Conservation (phyloP, 2,888 invertebrate genomes). For the Entomobrya multifasciata region DNA sequence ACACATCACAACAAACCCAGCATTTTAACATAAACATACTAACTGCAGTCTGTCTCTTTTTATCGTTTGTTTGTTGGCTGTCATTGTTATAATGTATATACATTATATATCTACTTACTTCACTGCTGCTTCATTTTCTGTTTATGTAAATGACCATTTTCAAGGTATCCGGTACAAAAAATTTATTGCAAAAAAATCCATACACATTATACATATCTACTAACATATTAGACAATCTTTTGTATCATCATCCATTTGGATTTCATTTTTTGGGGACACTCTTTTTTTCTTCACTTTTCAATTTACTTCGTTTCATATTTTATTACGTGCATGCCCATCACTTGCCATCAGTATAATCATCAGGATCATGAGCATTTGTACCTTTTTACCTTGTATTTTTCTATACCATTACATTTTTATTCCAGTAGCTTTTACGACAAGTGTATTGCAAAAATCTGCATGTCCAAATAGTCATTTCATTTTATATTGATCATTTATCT, state of each 20-base stretch:
- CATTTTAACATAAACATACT: no score
- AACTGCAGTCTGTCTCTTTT: not conserved
- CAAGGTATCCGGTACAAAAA: conserved; percentile 24
- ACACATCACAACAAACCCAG: conserved; percentile 12
- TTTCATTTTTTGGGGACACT: conserved; percentile 21
- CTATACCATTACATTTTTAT: no score
- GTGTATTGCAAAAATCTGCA: not conserved
- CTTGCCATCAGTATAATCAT: not conserved
- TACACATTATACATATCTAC: not conserved
- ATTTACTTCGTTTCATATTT: conserved; percentile 14
- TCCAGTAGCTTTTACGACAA: conserved; percentile 28
- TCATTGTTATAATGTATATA: conserved; percentile 1
- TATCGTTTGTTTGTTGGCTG: not conserved
- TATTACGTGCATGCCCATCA: conserved; percentile 22
- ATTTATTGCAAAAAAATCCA: not conserved
- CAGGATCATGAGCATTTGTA: not conserved
- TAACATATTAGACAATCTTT: not conserved
- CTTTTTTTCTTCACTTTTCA: conserved; percentile 28
- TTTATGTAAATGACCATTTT: conserved; percentile 56
- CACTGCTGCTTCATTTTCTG: not conserved
- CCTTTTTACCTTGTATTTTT: not conserved
- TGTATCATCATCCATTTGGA: not conserved
- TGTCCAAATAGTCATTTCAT: conserved; percentile 45
- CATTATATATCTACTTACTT: not conserved
- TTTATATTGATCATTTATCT: conserved; percentile 54